Evolutionary conservation across 2,797 vertebrate species (phyloP), one percentile per base, ranked within the genome.

Genomic region (Artibeus jamaicensis): DNA sequence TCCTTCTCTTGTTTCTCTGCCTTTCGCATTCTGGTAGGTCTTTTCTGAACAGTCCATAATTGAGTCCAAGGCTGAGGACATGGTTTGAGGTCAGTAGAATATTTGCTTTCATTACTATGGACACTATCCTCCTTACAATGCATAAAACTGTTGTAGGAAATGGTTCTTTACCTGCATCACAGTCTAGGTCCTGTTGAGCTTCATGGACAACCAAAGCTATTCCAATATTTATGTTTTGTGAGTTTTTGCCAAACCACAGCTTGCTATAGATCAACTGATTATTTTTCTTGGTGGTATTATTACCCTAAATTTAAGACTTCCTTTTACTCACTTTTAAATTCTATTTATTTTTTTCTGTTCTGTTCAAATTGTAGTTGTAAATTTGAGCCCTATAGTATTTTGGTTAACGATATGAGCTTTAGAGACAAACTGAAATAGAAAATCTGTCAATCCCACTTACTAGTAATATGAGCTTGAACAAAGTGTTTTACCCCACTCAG

Each of bases 261-360:
- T 73, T 68, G 37, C 26, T 89, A 76, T 48, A 70, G 46, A 74
- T 76, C 22, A 46, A 59, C 6, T 85, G 29, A 74, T 92, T 89
- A 6, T 68, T 94, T 90, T 84, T 42, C 57, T 77, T 48, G 55
- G 59, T 37, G 15, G 59, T 46, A 16, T 42, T 74, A 57, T 76
- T 89, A 92, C 29, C 29, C 34, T 81, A 89, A 91, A 68, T 78
- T 79, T 53, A 95, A 87, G 22, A 65, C 16, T 91, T 90, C 16
- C 22, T 9, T 85, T 67, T 59, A 88, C 48, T 82, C n/a, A 62
- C 4, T 62, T 78, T 78, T 29, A 71, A 73, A 84, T 67, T 86
- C 9, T 42, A 86, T 44, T 65, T 76, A 26, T 34, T 55, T 67
- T 81, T 76, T 84, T 37, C 22, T 82, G 67, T 71, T 46, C 34